Evolutionary conservation across 2,797 vertebrate species (phyloP).

Genomic region (Synanceia verrucosa): DNA sequence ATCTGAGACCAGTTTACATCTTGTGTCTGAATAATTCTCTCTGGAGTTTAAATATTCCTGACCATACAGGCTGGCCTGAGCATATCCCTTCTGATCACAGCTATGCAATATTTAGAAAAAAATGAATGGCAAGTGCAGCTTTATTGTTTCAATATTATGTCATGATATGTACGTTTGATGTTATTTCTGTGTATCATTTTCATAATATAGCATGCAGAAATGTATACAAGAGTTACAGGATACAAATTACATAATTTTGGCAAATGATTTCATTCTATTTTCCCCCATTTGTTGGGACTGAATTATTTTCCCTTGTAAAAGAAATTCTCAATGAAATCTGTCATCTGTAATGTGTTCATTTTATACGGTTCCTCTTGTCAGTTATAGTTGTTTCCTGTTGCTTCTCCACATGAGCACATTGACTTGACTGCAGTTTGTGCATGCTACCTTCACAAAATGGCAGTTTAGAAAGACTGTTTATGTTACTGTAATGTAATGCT

Average conservation of each 20-base stretch:
- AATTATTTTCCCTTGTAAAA: neutral
- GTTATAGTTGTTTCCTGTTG: conserved; percentile 9
- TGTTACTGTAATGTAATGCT: conserved; percentile 41
- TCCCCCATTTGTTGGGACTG: neutral
- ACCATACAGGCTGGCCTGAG: conserved; percentile 43
- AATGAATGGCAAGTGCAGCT: conserved; percentile 76
- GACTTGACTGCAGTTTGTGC: conserved; percentile 47
- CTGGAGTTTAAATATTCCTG: conserved; percentile 26
- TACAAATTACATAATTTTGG: neutral
- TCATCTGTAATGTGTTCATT: conserved; percentile 29
- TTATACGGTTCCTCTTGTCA: conserved; percentile 6
- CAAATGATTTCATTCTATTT: neutral
- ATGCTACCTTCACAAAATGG: conserved; percentile 34
- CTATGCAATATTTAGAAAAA: conserved; percentile 74
- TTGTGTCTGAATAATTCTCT: conserved; percentile 9
- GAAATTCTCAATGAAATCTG: neutral
- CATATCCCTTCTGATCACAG: conserved; percentile 61
- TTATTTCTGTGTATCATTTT: conserved; percentile 49
- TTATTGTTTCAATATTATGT: conserved; percentile 52
- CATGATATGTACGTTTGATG: conserved; percentile 40
- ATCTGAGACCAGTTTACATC: conserved; percentile 36
- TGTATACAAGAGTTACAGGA: conserved; percentile 23
- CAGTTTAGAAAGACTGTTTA: conserved; percentile 7
- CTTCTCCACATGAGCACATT: conserved; percentile 28
- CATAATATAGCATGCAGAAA: conserved; percentile 60